Percentiles rank a stretch among this genome's conserved stretches.
Conservation (phyloP, 2,113 vertebrate genomes). For the Sciurus niger region DNA sequence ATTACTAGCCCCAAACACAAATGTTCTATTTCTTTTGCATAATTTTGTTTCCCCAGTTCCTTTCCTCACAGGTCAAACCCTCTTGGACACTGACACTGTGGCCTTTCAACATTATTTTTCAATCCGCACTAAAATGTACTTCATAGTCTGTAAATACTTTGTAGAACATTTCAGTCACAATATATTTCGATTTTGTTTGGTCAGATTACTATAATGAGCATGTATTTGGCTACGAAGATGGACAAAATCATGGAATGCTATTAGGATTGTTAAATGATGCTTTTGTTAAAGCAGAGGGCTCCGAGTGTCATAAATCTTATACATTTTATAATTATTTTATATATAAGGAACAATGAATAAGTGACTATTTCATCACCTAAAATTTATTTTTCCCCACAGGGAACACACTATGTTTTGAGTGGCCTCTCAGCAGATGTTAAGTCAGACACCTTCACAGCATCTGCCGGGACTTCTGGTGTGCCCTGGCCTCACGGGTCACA, state of each 20-base stretch:
- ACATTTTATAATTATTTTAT: slow-evolving; percentile 2
- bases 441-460: not conserved
- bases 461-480: not conserved
- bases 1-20: not conserved
- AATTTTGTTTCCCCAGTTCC: not conserved
- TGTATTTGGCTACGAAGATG: not conserved
- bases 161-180: not conserved
- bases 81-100: not conserved
- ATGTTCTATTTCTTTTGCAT: not conserved
- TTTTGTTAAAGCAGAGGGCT: not conserved
- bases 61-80: not conserved
- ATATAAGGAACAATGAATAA: not conserved
- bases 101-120: not conserved
- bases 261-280: not conserved
- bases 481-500: not conserved
- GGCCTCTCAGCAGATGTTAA: not conserved
- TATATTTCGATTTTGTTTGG: not conserved
- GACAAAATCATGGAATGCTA: not conserved
- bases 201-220: not conserved
- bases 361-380: not conserved
- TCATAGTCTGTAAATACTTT: slow-evolving; percentile 5
- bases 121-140: not conserved
- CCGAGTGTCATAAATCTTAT: not conserved
- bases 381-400: slow-evolving; percentile 49
- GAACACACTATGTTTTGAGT: not conserved